Evolutionary conservation across 2,113 vertebrate species (phyloP), one percentile per base, ranked within the genome.

Genomic region (Sander vitreus): DNA sequence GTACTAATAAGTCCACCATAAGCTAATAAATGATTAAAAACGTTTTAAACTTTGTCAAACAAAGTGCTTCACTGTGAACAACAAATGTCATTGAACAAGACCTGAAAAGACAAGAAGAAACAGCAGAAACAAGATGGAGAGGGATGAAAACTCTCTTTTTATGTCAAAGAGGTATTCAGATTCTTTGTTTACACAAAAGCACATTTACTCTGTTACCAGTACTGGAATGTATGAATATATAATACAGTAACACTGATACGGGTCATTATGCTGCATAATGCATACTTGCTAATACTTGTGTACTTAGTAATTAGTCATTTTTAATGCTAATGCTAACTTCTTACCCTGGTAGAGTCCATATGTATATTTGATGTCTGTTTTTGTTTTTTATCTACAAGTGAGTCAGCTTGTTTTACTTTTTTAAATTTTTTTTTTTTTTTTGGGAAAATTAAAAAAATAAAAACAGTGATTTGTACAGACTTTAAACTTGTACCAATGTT

Each of bases 121-220:
- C 3, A 25, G 11, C 60, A 54, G 73, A 67, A 67, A 66, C n/a
- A 57, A 74, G 47, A 54, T 15, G 16, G 21, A 65, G 33, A 39
- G 15, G 5, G 11, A 47, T 47, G 39, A 4, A 54, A 55, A 15
- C 10, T 13, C n/a, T 25, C 1, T 27, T 21, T 25, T 21, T 43
- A 43, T 43, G 50, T 36, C 11, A 12, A 18, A 66, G 30, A 71
- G 3, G 15, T 23, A 39, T 70, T 16, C 11, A n/a, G 50, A 23
- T 67, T 5, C 16, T 69, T 53, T 47, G n/a, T 2, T 65, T 53
- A 12, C 0, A 1, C 45, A 15, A 9, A 48, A 23, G 21, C 5
- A 63, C n/a, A 8, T 57, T 1, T 16, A 12, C 11, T 66, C 3
- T n/a, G 51, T 57, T 43, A 12, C 30, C 60, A 43, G 5, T 43